Base-by-base conservation (phyloP, 1,140 invertebrate genomes). In the Marisa cornuarietis region DNA sequence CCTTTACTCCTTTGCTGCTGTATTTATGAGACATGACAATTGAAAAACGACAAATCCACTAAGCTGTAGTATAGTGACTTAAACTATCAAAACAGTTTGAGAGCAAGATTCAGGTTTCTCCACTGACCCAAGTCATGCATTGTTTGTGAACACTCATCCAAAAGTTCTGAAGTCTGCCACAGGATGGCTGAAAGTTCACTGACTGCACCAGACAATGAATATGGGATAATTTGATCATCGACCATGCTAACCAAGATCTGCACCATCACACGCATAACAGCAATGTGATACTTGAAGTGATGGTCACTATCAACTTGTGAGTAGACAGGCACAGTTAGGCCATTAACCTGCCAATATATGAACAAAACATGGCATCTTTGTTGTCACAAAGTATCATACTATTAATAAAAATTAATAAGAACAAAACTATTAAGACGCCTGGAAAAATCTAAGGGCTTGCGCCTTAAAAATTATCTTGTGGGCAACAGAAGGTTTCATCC, bases 241-340 rank as follows among this genome's bases (percentile, higher is more conserved):
- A 81, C 76, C 54, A 83, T 66, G 51, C 26, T 58, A 31, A 83
- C 20, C 69, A 80, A 10, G 20, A 69, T 63, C 65, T 80, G 76
- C 31, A 79, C 49, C n/a, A 83, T 68, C 61, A 81, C 69, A 2
- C 79, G 76, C 51, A 61, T 42, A 9, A 81, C 79, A n/a, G 82
- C 79, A 10, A 79, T 69, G 74, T 83, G 82, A 61, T 76, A 83
- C 65, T 83, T 83, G 74, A 74, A 81, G 74, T 83, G 82, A 42
- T 83, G 82, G 1, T 31, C 26, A 8, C 13, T 62, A 22, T 81
- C 82, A n/a, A 71, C 68, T 20, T 24, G 16, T 20, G 51, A 14
- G 68, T 81, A 76, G 72, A 24, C 22, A 42, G 71, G 20, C 58
- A 76, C 71, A 20, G 80, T 71, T 31, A 72, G 54, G 3, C 65